Percentiles rank a stretch among this genome's conserved stretches.
Evolutionary conservation across 2,888 invertebrate genomes (phyloP).

Genomic region (Lasioglossum figueresi): DNA sequence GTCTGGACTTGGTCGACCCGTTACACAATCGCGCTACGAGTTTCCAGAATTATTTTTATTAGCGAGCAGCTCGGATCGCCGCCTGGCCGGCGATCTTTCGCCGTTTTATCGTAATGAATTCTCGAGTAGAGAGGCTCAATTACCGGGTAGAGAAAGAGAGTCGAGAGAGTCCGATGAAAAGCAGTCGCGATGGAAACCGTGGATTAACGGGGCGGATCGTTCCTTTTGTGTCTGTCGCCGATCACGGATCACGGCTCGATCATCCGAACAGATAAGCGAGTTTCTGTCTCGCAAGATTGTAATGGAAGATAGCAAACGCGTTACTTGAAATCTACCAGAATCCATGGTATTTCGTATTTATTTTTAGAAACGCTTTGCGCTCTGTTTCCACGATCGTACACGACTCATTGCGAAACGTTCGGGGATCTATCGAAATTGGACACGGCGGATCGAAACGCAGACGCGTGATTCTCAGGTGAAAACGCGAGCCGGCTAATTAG

Average conservation of each 20-base stretch:
- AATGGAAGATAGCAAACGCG: not conserved
- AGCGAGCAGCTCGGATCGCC: not conserved
- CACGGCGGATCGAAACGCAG: not conserved
- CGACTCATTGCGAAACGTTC: not conserved
- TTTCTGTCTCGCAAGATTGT: conserved; percentile 22
- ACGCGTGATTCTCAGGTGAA: not conserved
- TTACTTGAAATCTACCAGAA: not conserved
- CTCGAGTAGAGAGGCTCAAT: conserved; percentile 22
- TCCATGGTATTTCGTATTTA: not conserved
- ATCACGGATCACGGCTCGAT: conserved; percentile 20
- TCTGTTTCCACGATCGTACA: not conserved
- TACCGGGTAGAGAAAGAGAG: conserved; percentile 4
- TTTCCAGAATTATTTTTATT: conserved; percentile 51
- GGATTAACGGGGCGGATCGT: conserved; percentile 28
- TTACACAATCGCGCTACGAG: conserved; percentile 58
- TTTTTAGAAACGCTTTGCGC: conserved; percentile 16
- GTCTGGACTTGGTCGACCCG: conserved; percentile 40
- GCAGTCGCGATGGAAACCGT: not conserved
- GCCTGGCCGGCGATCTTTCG: not conserved
- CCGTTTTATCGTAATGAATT: conserved; percentile 7
- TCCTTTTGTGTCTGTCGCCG: conserved; percentile 17
- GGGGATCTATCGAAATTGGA: not conserved
- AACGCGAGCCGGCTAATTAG: not conserved
- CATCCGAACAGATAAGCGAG: conserved; percentile 21
- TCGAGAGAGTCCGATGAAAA: conserved; percentile 25